Conservation (phyloP, 2,113 vertebrate species). For the Ptilonorhynchus violaceus region DNA sequence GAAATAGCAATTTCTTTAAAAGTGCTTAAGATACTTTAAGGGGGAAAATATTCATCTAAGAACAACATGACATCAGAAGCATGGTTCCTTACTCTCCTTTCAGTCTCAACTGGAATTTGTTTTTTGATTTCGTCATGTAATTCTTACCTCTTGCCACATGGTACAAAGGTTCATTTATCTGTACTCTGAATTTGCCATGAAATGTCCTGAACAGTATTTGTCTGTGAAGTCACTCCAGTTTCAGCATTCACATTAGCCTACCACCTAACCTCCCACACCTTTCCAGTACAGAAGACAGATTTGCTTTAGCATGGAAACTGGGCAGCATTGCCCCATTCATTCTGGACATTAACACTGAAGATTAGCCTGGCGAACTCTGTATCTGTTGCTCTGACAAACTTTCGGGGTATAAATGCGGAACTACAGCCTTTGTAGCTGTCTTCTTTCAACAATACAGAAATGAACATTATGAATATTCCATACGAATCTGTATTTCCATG, state of each 20-base stretch:
- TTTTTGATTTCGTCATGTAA: background rate
- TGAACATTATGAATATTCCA: background rate
- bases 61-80: background rate
- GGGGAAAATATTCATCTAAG: background rate
- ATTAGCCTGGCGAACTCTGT: accelerated
- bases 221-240: background rate
- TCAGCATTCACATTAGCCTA: background rate
- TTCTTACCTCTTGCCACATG: background rate
- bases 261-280: background rate
- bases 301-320: background rate
- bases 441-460: background rate
- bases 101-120: background rate
- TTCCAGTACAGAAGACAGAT: background rate
- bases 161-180: background rate
- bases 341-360: accelerated
- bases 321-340: background rate
- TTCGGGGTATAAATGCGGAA: background rate
- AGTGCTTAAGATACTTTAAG: background rate
- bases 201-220: background rate
- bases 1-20: background rate
- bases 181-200: background rate
- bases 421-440: background rate
- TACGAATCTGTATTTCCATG: background rate
- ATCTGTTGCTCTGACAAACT: background rate
- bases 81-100: background rate